Base-by-base conservation (phyloP, 1,140 invertebrate species). In the Acromyrmex heyeri region DNA sequence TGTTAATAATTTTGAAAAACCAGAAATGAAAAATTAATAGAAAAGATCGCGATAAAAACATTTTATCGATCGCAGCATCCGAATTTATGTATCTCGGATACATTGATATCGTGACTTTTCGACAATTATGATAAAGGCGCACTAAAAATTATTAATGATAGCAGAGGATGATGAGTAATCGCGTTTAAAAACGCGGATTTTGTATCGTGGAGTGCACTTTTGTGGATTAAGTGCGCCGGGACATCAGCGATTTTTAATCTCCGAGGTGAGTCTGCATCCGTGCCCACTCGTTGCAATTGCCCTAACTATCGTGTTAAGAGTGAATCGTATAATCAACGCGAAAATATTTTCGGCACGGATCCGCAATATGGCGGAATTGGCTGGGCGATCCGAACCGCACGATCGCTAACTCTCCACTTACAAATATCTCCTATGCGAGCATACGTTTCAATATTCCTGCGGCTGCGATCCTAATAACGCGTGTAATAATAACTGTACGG, bases 401-500 rank as follows among this genome's bases (percentile, higher is more conserved):
- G 79, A 70, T 83, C 69, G 69, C 38, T 18, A 83, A 62, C 69
- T 82, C 55, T 14, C 38, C 79, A 75, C 57, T 83, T 75, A 75
- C 79, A 83, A 75, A 83, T 75, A 83, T 30, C 79, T 81, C 64
- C 30, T 69, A 21, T 18, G 65, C 65, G 67, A 67, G 34, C 67
- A 5, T 69, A 69, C 53, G 55, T 59, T 73, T 83, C 79, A 61
- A 83, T 83, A 83, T 34, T 75, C 79, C 69, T 30, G 38, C 38
- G 55, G 79, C 69, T 30, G 34, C 79, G 69, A 61, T 57, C 38
- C 55, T 83, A 75, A 83, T 83, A 83, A 75, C 79, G 69, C 79
- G 69, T 75, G 69, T 75, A 75, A 83, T 75, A 75, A 83, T 83
- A 83, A 75, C 69, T 75, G 69, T 48, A 59, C 55, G 69, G 38